These are phyloP conservation scores for Acropternis orthonyx DNA, from an alignment of 2,797 vertebrate genomes.

Conservation along the genomic window DNA sequence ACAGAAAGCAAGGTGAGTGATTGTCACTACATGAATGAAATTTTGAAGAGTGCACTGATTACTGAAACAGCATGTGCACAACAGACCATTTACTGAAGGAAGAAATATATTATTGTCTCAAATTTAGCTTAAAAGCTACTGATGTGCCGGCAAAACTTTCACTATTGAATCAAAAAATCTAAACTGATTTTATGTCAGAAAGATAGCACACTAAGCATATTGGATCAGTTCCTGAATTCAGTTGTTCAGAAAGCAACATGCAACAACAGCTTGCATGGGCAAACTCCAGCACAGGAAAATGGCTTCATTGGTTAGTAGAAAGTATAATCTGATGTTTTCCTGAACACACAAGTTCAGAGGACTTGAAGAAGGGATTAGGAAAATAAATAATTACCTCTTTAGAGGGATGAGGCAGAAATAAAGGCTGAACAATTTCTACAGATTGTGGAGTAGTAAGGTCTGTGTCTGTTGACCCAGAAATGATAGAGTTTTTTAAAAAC, in stretches of 20 bases:
- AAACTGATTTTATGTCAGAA: not conserved
- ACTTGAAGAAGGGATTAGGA: not conserved
- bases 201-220: not conserved
- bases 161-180: not conserved
- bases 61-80: not conserved
- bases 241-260: not conserved
- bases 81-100: not conserved
- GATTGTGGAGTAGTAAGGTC: not conserved
- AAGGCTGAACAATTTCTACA: not conserved
- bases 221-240: not conserved
- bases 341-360: fast-evolving
- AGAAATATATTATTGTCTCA: not conserved
- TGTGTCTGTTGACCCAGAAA: not conserved
- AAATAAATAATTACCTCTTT: not conserved
- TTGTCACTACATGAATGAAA: not conserved
- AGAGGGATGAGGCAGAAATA: not conserved
- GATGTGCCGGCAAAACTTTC: not conserved
- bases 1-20: not conserved
- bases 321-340: not conserved
- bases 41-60: not conserved
- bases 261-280: not conserved
- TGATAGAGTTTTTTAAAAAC: not conserved
- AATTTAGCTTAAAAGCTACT: not conserved
- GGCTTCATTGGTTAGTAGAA: not conserved
- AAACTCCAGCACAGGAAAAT: not conserved